A percentile compares a stretch with the other conserved stretches of the same genome.
These are phyloP conservation scores for Ormyrus rosae DNA, from an alignment of 2,888 invertebrate species.

Conservation along the genomic window DNA sequence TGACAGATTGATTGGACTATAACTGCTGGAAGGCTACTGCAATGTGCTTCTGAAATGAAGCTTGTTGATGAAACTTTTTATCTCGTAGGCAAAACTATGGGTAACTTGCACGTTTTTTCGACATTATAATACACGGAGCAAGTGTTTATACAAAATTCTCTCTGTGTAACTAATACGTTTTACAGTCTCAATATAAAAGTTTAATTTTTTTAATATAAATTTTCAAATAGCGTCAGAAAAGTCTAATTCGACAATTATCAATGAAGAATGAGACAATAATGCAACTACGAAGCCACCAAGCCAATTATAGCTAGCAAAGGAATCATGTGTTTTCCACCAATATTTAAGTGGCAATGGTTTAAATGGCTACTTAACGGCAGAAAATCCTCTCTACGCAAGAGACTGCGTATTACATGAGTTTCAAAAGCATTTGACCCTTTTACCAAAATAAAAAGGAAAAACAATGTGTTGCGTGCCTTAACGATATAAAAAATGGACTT, in stretches of 20 bases:
- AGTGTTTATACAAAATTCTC: too few species aligned
- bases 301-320: slow-evolving; percentile 68
- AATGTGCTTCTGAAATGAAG: slow-evolving; percentile 80
- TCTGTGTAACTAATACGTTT: too few species aligned
- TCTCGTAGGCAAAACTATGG: slow-evolving; percentile 79
- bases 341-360: slow-evolving; percentile 75
- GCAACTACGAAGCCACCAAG: slow-evolving; percentile 55
- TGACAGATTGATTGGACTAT: slow-evolving; percentile 73
- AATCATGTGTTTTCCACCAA: slow-evolving; percentile 81
- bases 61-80: slow-evolving; percentile 79
- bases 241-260: slow-evolving; percentile 10
- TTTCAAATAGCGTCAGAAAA: slow-evolving; percentile 59
- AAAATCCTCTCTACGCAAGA: slow-evolving; percentile 65
- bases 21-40: slow-evolving; percentile 85
- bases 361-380: slow-evolving; percentile 77
- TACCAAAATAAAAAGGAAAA: slow-evolving; percentile 64
- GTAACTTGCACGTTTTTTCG: slow-evolving; percentile 57
- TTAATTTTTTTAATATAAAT: slow-evolving; percentile 8
- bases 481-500: slow-evolving; percentile 18
- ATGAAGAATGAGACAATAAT: slow-evolving; percentile 16
- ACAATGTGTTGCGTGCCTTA: slow-evolving; percentile 5
- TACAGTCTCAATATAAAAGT: neutral
- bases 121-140: too few species aligned
- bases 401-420: slow-evolving; percentile 72
- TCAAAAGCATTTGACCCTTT: slow-evolving; percentile 69